phyloP scores from a whole-genome alignment of 2,113 vertebrate genomes.

The Apteryx owenii region DNA sequence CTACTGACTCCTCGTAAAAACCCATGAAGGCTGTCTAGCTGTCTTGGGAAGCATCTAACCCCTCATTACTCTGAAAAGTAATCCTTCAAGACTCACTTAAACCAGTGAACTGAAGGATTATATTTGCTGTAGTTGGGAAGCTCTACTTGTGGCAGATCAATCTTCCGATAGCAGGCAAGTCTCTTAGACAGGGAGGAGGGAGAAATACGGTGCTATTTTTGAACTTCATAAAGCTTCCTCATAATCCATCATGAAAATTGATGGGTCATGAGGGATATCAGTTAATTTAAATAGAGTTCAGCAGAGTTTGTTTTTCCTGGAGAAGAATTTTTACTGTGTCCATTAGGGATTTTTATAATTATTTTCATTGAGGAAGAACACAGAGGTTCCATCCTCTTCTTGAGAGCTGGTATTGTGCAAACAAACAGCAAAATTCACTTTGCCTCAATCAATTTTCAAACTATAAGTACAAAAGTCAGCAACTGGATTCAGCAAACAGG shows the following conservation, averaged over 20 bases:
- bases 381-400: background rate
- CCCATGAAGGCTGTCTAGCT: background rate
- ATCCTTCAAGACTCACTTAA: conserved; percentile 9
- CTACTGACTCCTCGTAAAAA: background rate
- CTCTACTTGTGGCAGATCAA: background rate
- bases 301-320: conserved; percentile 7
- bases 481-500: conserved; percentile 8
- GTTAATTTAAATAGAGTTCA: conserved; percentile 35
- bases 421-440: conserved; percentile 24
- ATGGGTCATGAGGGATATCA: background rate
- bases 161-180: background rate
- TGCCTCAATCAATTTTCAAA: background rate
- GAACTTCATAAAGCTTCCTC: background rate
- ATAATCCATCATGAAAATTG: conserved; percentile 7
- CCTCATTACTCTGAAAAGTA: background rate
- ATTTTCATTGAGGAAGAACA: background rate
- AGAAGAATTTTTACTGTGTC: background rate
- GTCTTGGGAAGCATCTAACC: conserved; percentile 20
- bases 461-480: background rate
- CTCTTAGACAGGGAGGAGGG: background rate
- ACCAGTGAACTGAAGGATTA: conserved; percentile 3
- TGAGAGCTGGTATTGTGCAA: background rate
- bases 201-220: background rate
- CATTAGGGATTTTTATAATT: background rate
- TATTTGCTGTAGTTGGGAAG: background rate